Evolutionary conservation across 2,888 invertebrate genomes (phyloP).

Genomic region (Leucophora obtusa): DNA sequence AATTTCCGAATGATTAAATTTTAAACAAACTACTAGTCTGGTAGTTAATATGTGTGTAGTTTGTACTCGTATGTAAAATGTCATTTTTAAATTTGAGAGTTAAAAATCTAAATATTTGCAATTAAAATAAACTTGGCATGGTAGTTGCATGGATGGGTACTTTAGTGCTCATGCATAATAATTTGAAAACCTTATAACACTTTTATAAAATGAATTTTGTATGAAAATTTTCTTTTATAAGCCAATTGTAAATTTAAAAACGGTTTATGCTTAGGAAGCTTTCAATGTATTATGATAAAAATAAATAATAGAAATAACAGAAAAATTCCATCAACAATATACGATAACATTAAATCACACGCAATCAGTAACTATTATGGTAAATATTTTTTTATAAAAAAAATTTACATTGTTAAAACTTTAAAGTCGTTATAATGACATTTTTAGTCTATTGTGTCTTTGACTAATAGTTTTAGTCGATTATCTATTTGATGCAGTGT

Average conservation of each 20-base stretch:
- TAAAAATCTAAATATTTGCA: not conserved
- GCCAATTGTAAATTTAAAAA: no score
- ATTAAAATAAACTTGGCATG: not conserved
- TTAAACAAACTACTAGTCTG: not conserved
- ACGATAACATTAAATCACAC: not conserved
- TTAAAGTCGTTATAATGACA: no score
- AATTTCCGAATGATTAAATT: conserved; percentile 54
- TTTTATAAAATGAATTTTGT: no score
- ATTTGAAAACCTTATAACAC: no score
- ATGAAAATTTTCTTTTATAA: no score
- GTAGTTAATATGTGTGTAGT: not conserved
- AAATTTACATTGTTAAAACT: no score
- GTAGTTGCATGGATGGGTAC: not conserved
- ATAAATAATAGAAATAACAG: not conserved
- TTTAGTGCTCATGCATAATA: no score
- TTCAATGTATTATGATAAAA: not conserved
- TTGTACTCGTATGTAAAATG: not conserved
- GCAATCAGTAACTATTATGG: not conserved
- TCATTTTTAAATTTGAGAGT: not conserved
- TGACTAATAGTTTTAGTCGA: not conserved
- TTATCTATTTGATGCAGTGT: not conserved
- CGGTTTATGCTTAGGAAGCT: no score
- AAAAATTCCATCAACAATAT: not conserved
- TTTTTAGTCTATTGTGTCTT: not conserved
- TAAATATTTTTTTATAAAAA: no score